Conservation (phyloP, 2,797 vertebrate species). For the Sebastes melanostomus region DNA sequence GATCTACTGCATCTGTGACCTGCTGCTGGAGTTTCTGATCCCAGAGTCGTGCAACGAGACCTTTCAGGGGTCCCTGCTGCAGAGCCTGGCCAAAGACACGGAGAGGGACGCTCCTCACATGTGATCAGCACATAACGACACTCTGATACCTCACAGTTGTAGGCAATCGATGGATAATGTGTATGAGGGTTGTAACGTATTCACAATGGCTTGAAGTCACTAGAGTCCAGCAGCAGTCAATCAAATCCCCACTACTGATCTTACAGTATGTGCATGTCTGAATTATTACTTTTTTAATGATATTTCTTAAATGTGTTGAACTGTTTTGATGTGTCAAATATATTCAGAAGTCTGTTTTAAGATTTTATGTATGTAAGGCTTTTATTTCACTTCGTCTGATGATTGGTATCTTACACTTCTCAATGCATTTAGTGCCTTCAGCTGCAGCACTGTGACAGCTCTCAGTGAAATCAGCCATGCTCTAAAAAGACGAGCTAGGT, state of each 20-base stretch:
- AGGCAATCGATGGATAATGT: not conserved
- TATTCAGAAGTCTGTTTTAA: not conserved
- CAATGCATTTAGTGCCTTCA: not conserved
- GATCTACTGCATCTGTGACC: slow-evolving; percentile 89
- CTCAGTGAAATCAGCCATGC: not conserved
- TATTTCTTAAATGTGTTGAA: not conserved
- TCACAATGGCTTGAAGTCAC: not conserved
- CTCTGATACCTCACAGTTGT: not conserved
- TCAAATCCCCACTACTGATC: not conserved
- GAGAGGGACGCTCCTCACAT: slow-evolving; percentile 55
- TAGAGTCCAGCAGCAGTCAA: not conserved
- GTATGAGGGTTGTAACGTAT: not conserved
- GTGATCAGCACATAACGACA: slow-evolving; percentile 7
- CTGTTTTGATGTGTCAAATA: not conserved
- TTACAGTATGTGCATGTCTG: not conserved
- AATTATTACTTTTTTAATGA: not conserved
- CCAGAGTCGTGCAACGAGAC: slow-evolving; percentile 79
- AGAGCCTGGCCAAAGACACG: slow-evolving; percentile 67
- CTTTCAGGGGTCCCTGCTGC: slow-evolving; percentile 76
- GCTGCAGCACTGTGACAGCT: not conserved
- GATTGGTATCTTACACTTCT: not conserved
- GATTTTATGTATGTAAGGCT: not conserved
- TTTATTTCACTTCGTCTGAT: not conserved
- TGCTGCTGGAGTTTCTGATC: slow-evolving; percentile 90
- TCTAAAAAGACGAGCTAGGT: not conserved